A percentile compares a stretch with the other conserved stretches of the same genome.
These are phyloP conservation scores for Fratercula arctica DNA, from an alignment of 2,797 vertebrate species.

Conservation along the genomic window DNA sequence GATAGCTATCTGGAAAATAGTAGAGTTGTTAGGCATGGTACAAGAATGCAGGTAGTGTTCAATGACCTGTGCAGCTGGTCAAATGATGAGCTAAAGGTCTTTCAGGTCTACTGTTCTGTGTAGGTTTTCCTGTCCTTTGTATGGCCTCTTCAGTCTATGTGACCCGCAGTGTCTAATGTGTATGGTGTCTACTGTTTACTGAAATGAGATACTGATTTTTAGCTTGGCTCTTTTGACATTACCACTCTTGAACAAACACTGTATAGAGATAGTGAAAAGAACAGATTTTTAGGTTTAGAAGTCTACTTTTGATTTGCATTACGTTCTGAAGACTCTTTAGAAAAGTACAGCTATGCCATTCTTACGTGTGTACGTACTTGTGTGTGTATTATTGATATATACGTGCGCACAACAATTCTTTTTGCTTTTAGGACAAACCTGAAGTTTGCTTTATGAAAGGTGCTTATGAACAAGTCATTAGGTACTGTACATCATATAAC, in stretches of 20 bases:
- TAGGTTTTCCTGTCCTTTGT: neutral
- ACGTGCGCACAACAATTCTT: neutral
- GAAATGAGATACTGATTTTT: neutral
- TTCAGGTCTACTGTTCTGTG: neutral
- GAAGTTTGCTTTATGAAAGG: slow-evolving; percentile 93
- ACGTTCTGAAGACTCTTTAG: neutral
- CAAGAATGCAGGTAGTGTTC: neutral
- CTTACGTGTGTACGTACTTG: accelerated
- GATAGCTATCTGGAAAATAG: neutral
- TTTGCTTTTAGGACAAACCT: slow-evolving; percentile 83
- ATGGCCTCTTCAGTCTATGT: neutral
- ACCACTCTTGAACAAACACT: neutral
- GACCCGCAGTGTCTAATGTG: neutral
- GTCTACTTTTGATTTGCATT: neutral
- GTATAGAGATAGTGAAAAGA: neutral
- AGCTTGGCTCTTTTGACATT: neutral
- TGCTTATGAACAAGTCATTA: slow-evolving; percentile 93
- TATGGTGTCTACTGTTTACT: neutral
- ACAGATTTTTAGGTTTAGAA: neutral
- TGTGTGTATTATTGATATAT: neutral
- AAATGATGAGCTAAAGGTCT: neutral
- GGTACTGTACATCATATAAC: slow-evolving; percentile 88
- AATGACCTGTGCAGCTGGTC: neutral
- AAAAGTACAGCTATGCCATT: neutral
- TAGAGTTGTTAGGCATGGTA: neutral